Evolutionary conservation across 35 echinoderm and acorn worm species (phyloP).

Genomic region (Apostichopus parvimensis): DNA sequence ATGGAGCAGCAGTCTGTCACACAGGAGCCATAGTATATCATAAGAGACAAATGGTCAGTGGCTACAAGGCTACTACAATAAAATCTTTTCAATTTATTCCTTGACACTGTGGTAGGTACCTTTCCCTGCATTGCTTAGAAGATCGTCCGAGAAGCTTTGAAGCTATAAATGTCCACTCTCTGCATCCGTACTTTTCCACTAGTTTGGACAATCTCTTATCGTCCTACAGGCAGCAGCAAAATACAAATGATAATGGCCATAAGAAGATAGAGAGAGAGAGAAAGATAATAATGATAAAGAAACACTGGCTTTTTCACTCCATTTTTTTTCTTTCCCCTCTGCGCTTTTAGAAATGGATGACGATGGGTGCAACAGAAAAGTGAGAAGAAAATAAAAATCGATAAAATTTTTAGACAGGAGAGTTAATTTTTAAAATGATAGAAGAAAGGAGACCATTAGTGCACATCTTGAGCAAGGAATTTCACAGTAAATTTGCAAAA

Average conservation of each 20-base stretch:
- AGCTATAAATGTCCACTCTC: constrained; percentile 70
- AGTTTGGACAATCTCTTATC: constrained; percentile 57
- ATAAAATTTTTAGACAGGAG: neutral
- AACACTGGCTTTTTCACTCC: neutral
- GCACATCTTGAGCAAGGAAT: no score
- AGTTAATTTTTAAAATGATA: no score
- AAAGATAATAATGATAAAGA: neutral
- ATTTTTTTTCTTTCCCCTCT: no score
- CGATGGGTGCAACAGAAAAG: neutral
- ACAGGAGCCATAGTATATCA: no score
- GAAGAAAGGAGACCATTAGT: no score
- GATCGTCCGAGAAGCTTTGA: constrained; percentile 68
- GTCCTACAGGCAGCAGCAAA: constrained; percentile 50
- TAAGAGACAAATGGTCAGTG: no score
- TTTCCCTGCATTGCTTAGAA: constrained; percentile 84
- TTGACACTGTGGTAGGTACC: constrained; percentile 23
- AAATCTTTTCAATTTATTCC: no score
- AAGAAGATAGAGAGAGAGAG: neutral
- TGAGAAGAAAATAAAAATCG: no score
- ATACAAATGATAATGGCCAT: neutral
- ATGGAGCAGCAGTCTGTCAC: no score
- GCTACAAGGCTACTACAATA: no score
- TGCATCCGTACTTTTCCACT: constrained; percentile 56
- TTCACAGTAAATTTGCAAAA: no score
- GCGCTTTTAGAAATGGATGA: neutral